Percentiles rank a stretch among this genome's conserved stretches.
phyloP scores from a whole-genome alignment of 2,113 vertebrate genomes.

The Dascyllus trimaculatus region DNA sequence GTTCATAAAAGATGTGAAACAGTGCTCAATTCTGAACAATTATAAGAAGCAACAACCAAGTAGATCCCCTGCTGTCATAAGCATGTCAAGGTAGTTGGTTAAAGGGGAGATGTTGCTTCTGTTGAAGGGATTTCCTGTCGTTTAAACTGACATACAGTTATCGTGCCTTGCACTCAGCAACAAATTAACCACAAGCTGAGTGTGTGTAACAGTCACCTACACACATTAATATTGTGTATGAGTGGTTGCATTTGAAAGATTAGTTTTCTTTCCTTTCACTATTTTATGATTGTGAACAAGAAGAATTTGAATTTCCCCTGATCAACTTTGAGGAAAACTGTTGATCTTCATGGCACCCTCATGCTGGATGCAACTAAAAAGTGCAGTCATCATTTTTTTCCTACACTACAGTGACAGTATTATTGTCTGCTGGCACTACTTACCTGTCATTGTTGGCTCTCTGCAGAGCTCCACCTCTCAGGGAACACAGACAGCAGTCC shows the following conservation, averaged over 20 bases:
- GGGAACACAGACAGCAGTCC: slow-evolving; percentile 97
- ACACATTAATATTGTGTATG: neutral
- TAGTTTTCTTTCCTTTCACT: neutral
- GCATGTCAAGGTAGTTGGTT: no score
- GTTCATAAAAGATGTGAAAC: no score
- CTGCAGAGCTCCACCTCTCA: slow-evolving; percentile 95
- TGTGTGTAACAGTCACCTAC: no score
- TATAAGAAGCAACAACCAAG: no score
- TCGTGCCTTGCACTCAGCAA: no score
- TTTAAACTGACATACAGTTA: no score
- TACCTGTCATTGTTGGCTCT: slow-evolving; percentile 97
- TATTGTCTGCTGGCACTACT: slow-evolving; percentile 62
- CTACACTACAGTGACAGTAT: neutral
- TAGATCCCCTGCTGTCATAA: no score
- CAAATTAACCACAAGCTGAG: no score
- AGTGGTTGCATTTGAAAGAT: neutral
- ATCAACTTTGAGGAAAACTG: neutral
- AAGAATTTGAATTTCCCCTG: neutral
- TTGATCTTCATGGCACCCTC: neutral
- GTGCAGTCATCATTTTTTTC: neutral
- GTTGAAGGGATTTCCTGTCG: no score
- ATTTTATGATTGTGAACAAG: neutral
- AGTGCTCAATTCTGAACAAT: no score
- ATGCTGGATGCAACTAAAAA: neutral
- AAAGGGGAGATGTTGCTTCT: no score